Conservation (phyloP, 1,140 invertebrate species). For the Cotesia typhae region DNA sequence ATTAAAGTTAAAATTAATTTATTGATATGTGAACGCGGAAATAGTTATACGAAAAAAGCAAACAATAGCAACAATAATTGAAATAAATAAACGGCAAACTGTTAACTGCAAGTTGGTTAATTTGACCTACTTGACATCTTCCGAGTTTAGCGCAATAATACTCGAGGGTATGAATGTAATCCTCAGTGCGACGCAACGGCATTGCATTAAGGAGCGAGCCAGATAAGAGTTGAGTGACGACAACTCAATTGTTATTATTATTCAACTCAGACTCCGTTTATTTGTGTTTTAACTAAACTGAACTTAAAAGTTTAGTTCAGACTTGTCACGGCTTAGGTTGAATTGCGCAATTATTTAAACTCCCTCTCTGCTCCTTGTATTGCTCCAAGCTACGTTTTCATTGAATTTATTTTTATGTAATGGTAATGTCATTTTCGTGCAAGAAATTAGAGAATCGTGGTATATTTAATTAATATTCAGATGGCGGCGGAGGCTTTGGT, state of each 20-base stretch:
- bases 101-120: neutral
- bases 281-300: too few species aligned
- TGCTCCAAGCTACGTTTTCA: too few species aligned
- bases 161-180: slow-evolving; percentile 4
- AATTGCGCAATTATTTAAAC: too few species aligned
- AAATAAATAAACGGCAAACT: too few species aligned
- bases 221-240: neutral
- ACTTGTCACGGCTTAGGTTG: too few species aligned
- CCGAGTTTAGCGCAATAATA: slow-evolving; percentile 13
- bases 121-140: slow-evolving; percentile 17
- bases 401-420: slow-evolving; percentile 52
- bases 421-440: slow-evolving; percentile 62
- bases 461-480: neutral
- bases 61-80: neutral
- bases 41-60: neutral
- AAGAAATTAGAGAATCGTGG: slow-evolving; percentile 51
- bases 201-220: neutral
- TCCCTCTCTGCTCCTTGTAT: too few species aligned
- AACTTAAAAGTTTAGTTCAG: slow-evolving; percentile 36
- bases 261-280: too few species aligned
- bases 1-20: too few species aligned
- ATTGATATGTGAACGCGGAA: neutral
- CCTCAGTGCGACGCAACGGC: neutral
- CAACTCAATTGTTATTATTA: too few species aligned
- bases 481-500: too few species aligned